Percentiles rank a stretch among this genome's conserved stretches.
Evolutionary conservation across 2,888 invertebrate species (phyloP).

Genomic region (Mimas tiliae): DNA sequence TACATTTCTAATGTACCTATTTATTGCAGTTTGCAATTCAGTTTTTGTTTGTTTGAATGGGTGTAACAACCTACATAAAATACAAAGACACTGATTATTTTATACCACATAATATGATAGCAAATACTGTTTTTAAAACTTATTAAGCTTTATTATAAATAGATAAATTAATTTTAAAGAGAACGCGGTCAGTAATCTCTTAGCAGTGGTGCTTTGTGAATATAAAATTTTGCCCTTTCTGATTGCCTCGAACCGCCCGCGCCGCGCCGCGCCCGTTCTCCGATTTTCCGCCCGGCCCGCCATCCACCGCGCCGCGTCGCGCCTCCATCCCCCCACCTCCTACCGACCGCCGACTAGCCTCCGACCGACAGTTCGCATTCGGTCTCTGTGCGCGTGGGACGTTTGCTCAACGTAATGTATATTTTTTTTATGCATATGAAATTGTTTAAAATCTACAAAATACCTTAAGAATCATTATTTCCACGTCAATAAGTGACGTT

Average conservation of each 20-base stretch:
- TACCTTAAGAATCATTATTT: slow-evolving; percentile 73
- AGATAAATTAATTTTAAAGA: background rate
- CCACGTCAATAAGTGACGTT: slow-evolving; percentile 71
- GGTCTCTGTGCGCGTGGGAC: slow-evolving; percentile 82
- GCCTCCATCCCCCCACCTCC: slow-evolving; percentile 48
- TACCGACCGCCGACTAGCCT: slow-evolving; percentile 53
- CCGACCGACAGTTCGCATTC: slow-evolving; percentile 85
- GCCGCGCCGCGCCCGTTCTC: slow-evolving; percentile 72
- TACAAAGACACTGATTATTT: too few species aligned
- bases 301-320: slow-evolving; percentile 52
- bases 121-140: background rate
- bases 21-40: too few species aligned
- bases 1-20: too few species aligned
- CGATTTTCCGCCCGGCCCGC: slow-evolving; percentile 79
- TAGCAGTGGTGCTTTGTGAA: slow-evolving; percentile 7
- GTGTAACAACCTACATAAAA: too few species aligned
- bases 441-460: slow-evolving; percentile 80
- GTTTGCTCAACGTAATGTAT: slow-evolving; percentile 78
- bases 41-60: too few species aligned
- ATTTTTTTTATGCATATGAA: slow-evolving; percentile 81
- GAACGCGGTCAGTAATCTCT: background rate
- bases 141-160: background rate
- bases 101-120: background rate
- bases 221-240: slow-evolving; percentile 58
- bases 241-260: slow-evolving; percentile 69